These are phyloP conservation scores for Thumatha senex DNA, from an alignment of 2,888 invertebrate genomes.

Conservation along the genomic window DNA sequence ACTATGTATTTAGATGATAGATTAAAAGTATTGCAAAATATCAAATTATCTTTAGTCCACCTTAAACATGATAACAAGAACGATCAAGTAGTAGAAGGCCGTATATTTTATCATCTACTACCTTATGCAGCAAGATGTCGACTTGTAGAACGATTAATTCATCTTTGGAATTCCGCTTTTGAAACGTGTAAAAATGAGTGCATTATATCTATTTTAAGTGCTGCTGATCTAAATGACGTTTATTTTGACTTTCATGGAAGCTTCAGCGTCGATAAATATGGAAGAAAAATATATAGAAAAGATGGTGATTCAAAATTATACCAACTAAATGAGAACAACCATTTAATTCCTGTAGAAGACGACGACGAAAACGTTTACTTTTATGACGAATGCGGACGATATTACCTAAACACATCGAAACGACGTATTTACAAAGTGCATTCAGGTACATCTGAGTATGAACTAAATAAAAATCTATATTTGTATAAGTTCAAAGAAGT, in stretches of 20 bases:
- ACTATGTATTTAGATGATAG: slow-evolving; percentile 45
- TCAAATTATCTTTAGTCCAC: slow-evolving; percentile 32
- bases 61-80: slow-evolving; percentile 23
- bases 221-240: slow-evolving; percentile 34
- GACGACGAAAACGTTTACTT: slow-evolving; percentile 43
- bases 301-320: slow-evolving; percentile 28
- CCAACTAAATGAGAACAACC: slow-evolving; percentile 40
- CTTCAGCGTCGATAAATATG: slow-evolving; percentile 41
- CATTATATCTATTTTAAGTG: slow-evolving; percentile 46
- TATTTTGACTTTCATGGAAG: slow-evolving; percentile 40
- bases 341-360: slow-evolving; percentile 36
- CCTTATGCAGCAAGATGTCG: slow-evolving; percentile 38
- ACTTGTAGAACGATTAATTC: slow-evolving; percentile 41
- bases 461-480: slow-evolving; percentile 26
- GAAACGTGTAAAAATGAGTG: slow-evolving; percentile 23
- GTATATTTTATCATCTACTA: slow-evolving; percentile 47
- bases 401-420: slow-evolving; percentile 32
- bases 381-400: slow-evolving; percentile 48
- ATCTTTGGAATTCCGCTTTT: slow-evolving; percentile 40
- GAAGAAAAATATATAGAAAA: slow-evolving; percentile 42
- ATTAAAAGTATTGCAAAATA: slow-evolving; percentile 40
- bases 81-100: slow-evolving; percentile 9
- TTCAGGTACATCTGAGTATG: slow-evolving; percentile 40
- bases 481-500: slow-evolving; percentile 39
- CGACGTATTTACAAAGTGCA: slow-evolving; percentile 40